phyloP scores from a whole-genome alignment of 2,797 vertebrate species.

The Myripristis murdjan region DNA sequence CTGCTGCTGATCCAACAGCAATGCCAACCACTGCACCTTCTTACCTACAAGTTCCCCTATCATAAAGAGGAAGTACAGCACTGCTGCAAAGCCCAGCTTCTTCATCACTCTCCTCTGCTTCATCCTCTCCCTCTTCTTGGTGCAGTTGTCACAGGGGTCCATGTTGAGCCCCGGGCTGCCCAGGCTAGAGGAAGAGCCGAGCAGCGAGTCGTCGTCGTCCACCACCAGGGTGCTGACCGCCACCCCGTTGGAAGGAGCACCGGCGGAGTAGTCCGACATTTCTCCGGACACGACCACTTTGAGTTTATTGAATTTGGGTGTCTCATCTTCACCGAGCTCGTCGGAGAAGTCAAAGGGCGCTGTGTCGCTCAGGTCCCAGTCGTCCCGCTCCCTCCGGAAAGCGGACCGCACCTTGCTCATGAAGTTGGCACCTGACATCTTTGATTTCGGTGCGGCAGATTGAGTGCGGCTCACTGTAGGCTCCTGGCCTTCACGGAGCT shows the following conservation, averaged over 20 bases:
- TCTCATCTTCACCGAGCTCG: slow-evolving; percentile 88
- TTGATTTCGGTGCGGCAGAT: neutral
- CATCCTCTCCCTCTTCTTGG: slow-evolving; percentile 82
- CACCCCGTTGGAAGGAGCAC: slow-evolving; percentile 78
- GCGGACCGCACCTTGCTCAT: slow-evolving; percentile 78
- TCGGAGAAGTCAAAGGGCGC: slow-evolving; percentile 91
- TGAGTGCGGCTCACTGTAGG: neutral
- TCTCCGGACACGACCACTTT: slow-evolving; percentile 93
- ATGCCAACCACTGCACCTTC: slow-evolving; percentile 27
- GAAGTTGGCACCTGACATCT: slow-evolving; percentile 81
- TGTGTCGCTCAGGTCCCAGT: slow-evolving; percentile 90
- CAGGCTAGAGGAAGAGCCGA: slow-evolving; percentile 80
- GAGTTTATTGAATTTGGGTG: slow-evolving; percentile 90
- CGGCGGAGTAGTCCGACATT: slow-evolving; percentile 80
- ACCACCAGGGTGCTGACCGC: slow-evolving; percentile 85
- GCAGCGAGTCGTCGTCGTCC: slow-evolving; percentile 89
- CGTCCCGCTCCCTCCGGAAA: slow-evolving; percentile 80
- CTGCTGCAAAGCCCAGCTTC: slow-evolving; percentile 87
- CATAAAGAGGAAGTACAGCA: slow-evolving; percentile 96
- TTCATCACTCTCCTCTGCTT: slow-evolving; percentile 89
- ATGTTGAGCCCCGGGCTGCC: slow-evolving; percentile 73
- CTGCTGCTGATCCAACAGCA: neutral
- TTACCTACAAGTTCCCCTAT: slow-evolving; percentile 94
- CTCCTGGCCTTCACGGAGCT: slow-evolving; percentile 12
- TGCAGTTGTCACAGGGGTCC: slow-evolving; percentile 90